These are phyloP conservation scores for Entelurus aequoreus DNA, from an alignment of 2,113 vertebrate species.

Conservation along the genomic window DNA sequence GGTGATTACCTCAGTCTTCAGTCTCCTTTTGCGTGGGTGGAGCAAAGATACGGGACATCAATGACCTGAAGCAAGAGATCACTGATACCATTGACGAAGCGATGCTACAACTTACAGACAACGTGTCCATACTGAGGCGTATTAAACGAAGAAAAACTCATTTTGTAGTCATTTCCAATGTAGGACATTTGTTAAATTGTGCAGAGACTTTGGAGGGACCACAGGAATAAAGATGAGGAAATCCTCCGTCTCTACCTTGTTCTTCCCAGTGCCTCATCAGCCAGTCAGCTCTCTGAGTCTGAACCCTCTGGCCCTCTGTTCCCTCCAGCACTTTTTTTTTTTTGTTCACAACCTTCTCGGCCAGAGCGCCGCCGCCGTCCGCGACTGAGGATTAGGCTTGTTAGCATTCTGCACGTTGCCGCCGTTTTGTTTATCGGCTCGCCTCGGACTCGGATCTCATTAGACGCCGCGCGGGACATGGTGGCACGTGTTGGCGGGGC, in stretches of 20 bases:
- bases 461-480: conserved; percentile 1
- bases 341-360: conserved; percentile 45
- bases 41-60: too few species aligned
- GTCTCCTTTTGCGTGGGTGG: too few species aligned
- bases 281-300: conserved; percentile 39
- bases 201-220: conserved; percentile 12
- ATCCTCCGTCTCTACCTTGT: conserved; percentile 57
- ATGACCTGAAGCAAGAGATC: too few species aligned
- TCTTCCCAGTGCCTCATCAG: conserved; percentile 56
- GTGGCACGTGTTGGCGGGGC: background rate
- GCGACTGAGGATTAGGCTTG: conserved; percentile 39
- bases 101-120: too few species aligned
- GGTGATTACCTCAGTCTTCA: too few species aligned
- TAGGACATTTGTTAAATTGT: too few species aligned
- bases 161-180: too few species aligned
- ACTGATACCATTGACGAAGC: too few species aligned
- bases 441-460: conserved; percentile 4
- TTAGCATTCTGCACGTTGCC: conserved; percentile 42
- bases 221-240: conserved; percentile 59
- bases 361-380: conserved; percentile 28
- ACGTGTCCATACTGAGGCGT: too few species aligned
- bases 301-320: conserved; percentile 41
- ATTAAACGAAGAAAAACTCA: too few species aligned
- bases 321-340: conserved; percentile 44
- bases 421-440: conserved; percentile 16